Conservation (phyloP, 1,140 invertebrate genomes). For the Palaemon carinicauda region DNA sequence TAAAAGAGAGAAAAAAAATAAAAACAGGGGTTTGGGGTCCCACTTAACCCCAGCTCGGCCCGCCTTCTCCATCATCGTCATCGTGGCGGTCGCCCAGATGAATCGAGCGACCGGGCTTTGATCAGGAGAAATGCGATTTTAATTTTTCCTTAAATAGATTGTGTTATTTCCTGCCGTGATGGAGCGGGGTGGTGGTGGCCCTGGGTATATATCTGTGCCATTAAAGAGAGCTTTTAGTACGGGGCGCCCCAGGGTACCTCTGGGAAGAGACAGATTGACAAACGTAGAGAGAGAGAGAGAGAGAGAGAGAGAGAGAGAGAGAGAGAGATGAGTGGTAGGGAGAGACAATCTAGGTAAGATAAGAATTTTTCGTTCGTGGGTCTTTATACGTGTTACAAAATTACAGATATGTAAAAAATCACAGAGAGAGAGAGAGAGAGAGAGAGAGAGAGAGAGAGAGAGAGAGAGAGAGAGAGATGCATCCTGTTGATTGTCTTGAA, state of each 20-base stretch:
- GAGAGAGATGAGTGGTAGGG: not conserved
- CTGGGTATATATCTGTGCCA: not conserved
- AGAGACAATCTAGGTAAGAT: not conserved
- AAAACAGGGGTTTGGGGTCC: not conserved
- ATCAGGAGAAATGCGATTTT: not conserved
- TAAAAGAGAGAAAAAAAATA: no score
- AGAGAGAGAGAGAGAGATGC: not conserved
- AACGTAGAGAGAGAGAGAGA: not conserved
- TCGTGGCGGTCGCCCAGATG: not conserved
- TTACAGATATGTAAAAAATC: no score
- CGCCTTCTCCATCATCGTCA: not conserved
- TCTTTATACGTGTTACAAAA: no score
- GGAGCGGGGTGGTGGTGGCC: not conserved
- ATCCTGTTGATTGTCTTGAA: no score
- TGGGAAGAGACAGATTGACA: not conserved
- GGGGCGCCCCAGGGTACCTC: not conserved
- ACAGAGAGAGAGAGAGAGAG: conserved; percentile 5
- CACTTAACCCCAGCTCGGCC: not conserved
- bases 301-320: not conserved
- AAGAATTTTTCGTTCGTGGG: no score
- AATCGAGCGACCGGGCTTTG: not conserved
- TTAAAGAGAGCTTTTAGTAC: not conserved
- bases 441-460: conserved; percentile 13
- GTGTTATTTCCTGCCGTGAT: not conserved
- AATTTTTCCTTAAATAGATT: conserved; percentile 17